Conservation (phyloP, 2,888 invertebrate species). For the Tromatobia lineatoria region DNA sequence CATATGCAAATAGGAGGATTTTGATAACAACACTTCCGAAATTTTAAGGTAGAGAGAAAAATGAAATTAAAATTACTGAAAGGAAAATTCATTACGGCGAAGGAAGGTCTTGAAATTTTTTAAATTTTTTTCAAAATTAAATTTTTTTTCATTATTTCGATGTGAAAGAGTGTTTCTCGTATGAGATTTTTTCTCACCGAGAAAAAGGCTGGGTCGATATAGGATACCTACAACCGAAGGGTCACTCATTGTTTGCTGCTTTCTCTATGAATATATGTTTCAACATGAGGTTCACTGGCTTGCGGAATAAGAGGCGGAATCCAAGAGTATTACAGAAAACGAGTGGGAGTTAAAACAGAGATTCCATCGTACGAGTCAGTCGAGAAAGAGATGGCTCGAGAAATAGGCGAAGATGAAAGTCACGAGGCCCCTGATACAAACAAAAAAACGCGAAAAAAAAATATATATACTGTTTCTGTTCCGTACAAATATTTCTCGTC, state of each 20-base stretch:
- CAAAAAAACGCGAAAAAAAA: conserved; percentile 28
- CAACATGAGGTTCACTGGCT: neutral
- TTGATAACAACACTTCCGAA: too few relatives aligned
- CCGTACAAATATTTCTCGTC: neutral
- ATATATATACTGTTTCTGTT: neutral
- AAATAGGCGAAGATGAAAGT: conserved; percentile 62
- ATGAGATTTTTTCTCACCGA: too few relatives aligned
- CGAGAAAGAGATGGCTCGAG: conserved; percentile 56
- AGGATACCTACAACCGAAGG: neutral
- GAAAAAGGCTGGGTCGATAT: too few relatives aligned
- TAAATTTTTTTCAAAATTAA: too few relatives aligned
- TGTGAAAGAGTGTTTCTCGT: too few relatives aligned
- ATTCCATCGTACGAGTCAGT: conserved; percentile 15
- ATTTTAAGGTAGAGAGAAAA: too few relatives aligned
- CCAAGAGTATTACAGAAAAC: neutral
- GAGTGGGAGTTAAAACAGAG: conserved; percentile 4
- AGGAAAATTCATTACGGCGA: neutral
- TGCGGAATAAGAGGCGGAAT: neutral
- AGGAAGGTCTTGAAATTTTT: too few relatives aligned
- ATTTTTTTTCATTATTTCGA: too few relatives aligned
- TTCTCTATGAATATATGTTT: neutral
- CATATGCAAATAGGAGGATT: too few relatives aligned
- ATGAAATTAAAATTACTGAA: neutral
- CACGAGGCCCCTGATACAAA: conserved; percentile 56
- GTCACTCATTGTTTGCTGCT: neutral